A percentile compares a stretch with the other conserved stretches of the same genome.
Evolutionary conservation across 2,888 invertebrate genomes (phyloP).

Genomic region (Hedychridium roseum): DNA sequence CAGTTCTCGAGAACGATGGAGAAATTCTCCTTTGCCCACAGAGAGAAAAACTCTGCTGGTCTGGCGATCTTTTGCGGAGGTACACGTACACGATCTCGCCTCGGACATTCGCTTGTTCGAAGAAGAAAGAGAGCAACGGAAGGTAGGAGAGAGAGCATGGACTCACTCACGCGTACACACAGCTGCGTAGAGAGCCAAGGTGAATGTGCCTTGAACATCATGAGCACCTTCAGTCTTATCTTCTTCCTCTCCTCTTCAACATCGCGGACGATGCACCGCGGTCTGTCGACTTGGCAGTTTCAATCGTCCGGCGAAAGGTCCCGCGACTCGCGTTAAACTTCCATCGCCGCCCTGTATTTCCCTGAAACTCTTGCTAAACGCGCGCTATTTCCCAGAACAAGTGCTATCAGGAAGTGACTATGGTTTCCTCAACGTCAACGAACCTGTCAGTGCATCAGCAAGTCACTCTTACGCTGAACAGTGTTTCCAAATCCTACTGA

Average conservation of each 20-base stretch:
- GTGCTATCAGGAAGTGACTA: too few relatives aligned
- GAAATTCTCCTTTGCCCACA: constrained; percentile 19
- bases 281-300: constrained; percentile 2
- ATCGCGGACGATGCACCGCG: constrained; percentile 33
- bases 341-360: too few relatives aligned
- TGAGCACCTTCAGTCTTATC: constrained; percentile 45
- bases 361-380: too few relatives aligned
- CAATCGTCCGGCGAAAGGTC: neutral
- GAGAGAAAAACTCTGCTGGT: too few relatives aligned
- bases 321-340: neutral
- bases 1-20: constrained; percentile 8
- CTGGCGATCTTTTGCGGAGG: too few relatives aligned
- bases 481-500: too few relatives aligned
- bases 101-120: neutral
- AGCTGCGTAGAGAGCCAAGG: constrained; percentile 42
- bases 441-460: too few relatives aligned
- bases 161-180: constrained; percentile 36
- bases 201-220: constrained; percentile 46
- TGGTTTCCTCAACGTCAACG: too few relatives aligned
- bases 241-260: constrained; percentile 44
- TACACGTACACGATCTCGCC: constrained; percentile 1
- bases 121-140: neutral
- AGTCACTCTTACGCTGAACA: too few relatives aligned
- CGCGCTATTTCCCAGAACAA: too few relatives aligned
- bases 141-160: constrained; percentile 8